A percentile compares a stretch with the other conserved stretches of the same genome.
Conservation (phyloP, 2,888 invertebrate genomes). For the Rhopalosiphum nymphaeae region DNA sequence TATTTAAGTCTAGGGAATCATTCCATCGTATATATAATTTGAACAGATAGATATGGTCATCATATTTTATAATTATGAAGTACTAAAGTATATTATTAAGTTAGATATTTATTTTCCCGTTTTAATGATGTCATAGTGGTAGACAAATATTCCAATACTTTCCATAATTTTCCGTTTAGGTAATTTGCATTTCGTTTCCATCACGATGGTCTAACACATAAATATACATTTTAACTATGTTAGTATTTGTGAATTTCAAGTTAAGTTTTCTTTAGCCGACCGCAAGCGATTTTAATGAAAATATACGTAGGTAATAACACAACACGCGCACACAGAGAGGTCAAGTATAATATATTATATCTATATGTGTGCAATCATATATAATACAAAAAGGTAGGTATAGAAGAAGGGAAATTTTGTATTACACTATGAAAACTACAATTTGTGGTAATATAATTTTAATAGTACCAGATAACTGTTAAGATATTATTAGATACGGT, state of each 20-base stretch:
- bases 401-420: background rate
- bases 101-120: background rate
- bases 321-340: background rate
- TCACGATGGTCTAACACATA: background rate
- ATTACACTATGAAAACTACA: background rate
- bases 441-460: background rate
- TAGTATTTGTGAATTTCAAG: background rate
- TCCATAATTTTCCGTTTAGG: background rate
- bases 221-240: conserved; percentile 41
- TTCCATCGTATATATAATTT: background rate
- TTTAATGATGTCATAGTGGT: background rate
- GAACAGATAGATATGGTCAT: background rate
- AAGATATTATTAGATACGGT: background rate
- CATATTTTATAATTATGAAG: background rate
- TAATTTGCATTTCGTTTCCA: background rate
- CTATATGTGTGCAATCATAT: background rate
- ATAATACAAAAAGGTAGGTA: background rate
- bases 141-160: conserved; percentile 1
- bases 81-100: background rate
- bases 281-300: conserved; percentile 38
- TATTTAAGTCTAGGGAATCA: background rate
- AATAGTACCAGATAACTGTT: background rate
- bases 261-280: background rate
- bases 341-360: conserved; percentile 17
- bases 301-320: background rate